Evolutionary conservation across 1,140 invertebrate genomes (phyloP).

Genomic region (Saccostrea echinata): DNA sequence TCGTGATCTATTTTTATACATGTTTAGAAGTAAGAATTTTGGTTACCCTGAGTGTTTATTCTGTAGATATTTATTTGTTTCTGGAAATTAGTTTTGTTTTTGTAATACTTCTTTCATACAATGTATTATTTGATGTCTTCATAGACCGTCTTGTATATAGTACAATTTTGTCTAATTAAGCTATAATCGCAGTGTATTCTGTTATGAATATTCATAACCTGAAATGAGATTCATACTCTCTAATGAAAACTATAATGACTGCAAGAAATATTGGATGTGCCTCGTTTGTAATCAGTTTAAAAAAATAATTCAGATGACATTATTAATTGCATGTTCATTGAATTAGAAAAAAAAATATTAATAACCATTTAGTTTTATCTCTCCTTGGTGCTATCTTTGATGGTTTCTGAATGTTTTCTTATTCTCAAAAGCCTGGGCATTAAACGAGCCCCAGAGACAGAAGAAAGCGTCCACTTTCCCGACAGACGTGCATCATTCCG

Average conservation of each 20-base stretch:
- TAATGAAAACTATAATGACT: neutral
- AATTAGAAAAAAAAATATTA: neutral
- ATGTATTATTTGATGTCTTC: neutral
- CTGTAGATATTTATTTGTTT: neutral
- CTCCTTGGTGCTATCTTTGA: neutral
- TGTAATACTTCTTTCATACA: neutral
- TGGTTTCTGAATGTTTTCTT: constrained; percentile 48
- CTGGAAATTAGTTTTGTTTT: neutral
- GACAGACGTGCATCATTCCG: constrained; percentile 58
- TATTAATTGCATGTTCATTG: constrained; percentile 21
- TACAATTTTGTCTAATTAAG: too few relatives aligned
- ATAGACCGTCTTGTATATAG: too few relatives aligned
- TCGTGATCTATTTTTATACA: neutral
- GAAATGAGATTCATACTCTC: too few relatives aligned
- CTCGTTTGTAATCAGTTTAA: neutral
- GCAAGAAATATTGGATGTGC: neutral
- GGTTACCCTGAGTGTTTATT: neutral
- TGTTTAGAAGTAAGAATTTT: neutral
- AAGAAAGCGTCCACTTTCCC: constrained; percentile 63
- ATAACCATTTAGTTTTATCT: neutral
- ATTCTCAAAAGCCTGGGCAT: constrained; percentile 73
- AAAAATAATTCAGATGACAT: neutral
- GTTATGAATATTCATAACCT: too few relatives aligned
- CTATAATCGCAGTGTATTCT: too few relatives aligned
- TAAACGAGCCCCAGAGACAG: constrained; percentile 68